Conservation (phyloP, 1,140 invertebrate genomes). For the Hycleus phaleratus region DNA sequence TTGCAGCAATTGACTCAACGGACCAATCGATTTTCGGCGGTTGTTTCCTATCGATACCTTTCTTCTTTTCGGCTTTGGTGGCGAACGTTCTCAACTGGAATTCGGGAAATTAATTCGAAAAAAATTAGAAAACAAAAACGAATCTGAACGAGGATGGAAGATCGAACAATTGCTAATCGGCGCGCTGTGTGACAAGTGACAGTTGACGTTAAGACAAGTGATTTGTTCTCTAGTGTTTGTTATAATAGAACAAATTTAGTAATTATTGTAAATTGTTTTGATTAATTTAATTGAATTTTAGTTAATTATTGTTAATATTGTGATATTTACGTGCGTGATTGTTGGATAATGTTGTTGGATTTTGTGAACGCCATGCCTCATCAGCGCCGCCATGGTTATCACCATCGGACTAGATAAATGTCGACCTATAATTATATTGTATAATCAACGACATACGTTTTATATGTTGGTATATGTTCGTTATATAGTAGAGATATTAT, state of each 20-base stretch:
- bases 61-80: slow-evolving; percentile 42
- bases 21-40: slow-evolving; percentile 49
- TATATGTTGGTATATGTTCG: background rate
- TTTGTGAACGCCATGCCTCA: slow-evolving; percentile 48
- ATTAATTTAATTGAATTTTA: too few species aligned
- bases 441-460: too few species aligned
- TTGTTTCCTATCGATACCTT: slow-evolving; percentile 48
- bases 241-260: too few species aligned
- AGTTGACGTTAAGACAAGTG: background rate
- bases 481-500: background rate
- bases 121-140: too few species aligned
- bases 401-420: too few species aligned
- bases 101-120: too few species aligned
- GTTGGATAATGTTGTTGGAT: slow-evolving; percentile 26
- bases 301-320: background rate
- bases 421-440: too few species aligned
- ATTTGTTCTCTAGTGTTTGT: too few species aligned
- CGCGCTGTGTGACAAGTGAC: background rate
- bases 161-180: too few species aligned
- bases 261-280: too few species aligned
- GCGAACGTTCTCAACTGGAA: slow-evolving; percentile 5
- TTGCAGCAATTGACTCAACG: slow-evolving; percentile 48
- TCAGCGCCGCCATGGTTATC: slow-evolving; percentile 50
- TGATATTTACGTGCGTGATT: slow-evolving; percentile 35
- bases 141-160: too few species aligned